Evolutionary conservation across 2,888 invertebrate species (phyloP).

Genomic region (Pheosia tremula): DNA sequence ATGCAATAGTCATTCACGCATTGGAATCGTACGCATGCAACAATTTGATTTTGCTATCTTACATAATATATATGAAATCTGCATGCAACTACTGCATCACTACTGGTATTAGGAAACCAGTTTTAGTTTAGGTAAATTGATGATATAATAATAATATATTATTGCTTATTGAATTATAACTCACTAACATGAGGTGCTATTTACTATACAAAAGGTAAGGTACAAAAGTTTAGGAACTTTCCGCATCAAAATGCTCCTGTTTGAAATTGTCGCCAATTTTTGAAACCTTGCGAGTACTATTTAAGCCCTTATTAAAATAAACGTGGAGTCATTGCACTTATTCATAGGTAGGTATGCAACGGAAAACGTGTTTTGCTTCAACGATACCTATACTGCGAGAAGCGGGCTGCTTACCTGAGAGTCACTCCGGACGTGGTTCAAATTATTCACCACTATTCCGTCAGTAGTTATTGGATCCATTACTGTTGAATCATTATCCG

Average conservation of each 20-base stretch:
- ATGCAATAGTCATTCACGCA: conserved; percentile 20
- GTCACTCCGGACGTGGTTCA: conserved; percentile 80
- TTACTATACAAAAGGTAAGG: conserved; percentile 7
- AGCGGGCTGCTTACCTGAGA: conserved; percentile 76
- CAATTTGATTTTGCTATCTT: conserved; percentile 27
- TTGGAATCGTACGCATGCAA: conserved; percentile 18
- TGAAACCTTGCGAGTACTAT: not conserved
- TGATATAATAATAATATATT: conserved; percentile 25
- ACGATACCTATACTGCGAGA: conserved; percentile 59
- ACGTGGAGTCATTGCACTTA: conserved; percentile 74
- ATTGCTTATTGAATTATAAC: conserved; percentile 26
- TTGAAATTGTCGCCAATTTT: not conserved
- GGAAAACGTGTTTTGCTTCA: conserved; percentile 76
- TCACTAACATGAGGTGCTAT: too few relatives aligned
- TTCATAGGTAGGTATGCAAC: conserved; percentile 75
- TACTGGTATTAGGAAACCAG: conserved; percentile 20
- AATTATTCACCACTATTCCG: conserved; percentile 80
- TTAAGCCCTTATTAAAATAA: conserved; percentile 46
- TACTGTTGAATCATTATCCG: conserved; percentile 68
- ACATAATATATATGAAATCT: conserved; percentile 35
- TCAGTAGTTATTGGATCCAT: conserved; percentile 80
- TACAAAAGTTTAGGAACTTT: conserved; percentile 2
- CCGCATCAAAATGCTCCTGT: not conserved
- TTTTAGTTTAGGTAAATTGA: conserved; percentile 10
- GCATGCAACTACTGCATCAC: conserved; percentile 30